Evolutionary conservation across 1,140 invertebrate species (phyloP), one percentile per base, ranked within the genome.

Genomic region (Pseudomyrmex cubaensis): DNA sequence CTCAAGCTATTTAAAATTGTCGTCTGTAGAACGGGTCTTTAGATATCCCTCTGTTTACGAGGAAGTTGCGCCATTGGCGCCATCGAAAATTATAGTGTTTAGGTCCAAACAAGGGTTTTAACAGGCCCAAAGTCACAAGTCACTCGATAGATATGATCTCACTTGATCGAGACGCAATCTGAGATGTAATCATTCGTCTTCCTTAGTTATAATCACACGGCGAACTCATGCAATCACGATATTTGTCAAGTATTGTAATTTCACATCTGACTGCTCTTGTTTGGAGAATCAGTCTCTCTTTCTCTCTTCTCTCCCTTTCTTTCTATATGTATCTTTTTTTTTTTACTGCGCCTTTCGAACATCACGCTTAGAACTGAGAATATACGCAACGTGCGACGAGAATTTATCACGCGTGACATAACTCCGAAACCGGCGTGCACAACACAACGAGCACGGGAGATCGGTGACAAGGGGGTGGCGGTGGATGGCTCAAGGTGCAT

Each of bases 351-450:
- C 44, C 63, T 84, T 72, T 62, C 85, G 46, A 82, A 62, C 67
- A 85, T 88, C 85, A 85, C 48, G 56, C n/a, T 57, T 83, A 76
- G 46, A 75, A 80, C 67, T 56, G 50, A 69, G n/a, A 74, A 56
- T 72, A 73, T 67, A 48, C 66, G 77, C 57, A 70, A 67, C 61
- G 80, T 63, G 72, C 70, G 80, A 90, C 83, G 82, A 80, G 78
- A 90, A 85, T 92, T 92, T 89, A 92, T 90, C 85, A 89, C 89
- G 86, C 89, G 88, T 90, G 84, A 91, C 83, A 85, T 90, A 91
- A 87, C 87, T 91, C 88, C 89, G 86, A 90, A 91, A 85, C 86
- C 87, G 78, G 59, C 52, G 63, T 46, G 25, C 48, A 77, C 59
- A 35, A 35, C 61, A 48, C 70, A 13, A 22, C 73, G 54, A n/a